A percentile compares a stretch with the other conserved stretches of the same genome.
Evolutionary conservation across 2,113 vertebrate genomes (phyloP).

Genomic region (Rhizomys pruinosus): DNA sequence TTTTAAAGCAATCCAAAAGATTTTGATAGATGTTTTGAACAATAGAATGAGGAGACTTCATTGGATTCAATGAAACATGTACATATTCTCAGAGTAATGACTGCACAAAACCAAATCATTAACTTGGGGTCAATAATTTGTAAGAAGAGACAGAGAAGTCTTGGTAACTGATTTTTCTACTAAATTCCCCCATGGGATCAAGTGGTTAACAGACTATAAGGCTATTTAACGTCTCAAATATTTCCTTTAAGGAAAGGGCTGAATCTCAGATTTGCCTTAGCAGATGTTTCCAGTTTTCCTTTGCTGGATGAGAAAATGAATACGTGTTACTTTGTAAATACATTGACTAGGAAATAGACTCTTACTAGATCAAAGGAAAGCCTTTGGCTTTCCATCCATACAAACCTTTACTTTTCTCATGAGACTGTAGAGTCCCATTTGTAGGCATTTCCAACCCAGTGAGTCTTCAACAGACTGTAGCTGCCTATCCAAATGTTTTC

Average conservation of each 20-base stretch:
- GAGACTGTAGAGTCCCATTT: not conserved
- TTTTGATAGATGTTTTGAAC: conserved; percentile 14
- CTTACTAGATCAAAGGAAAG: conserved; percentile 13
- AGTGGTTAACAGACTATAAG: not conserved
- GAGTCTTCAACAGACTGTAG: conserved; percentile 9
- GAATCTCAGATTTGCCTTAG: conserved; percentile 17
- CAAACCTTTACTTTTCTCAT: not conserved
- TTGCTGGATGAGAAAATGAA: conserved; percentile 31
- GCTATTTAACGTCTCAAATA: not conserved
- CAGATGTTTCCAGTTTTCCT: conserved; percentile 37
- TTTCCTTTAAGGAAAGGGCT: conserved; percentile 25
- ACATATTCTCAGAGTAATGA: not conserved
- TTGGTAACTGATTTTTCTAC: conserved; percentile 15
- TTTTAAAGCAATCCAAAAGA: conserved; percentile 17
- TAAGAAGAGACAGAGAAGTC: not conserved
- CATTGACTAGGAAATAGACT: not conserved
- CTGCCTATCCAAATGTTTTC: conserved; percentile 14
- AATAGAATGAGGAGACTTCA: not conserved
- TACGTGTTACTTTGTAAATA: not conserved
- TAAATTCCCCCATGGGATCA: not conserved
- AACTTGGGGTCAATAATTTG: not conserved
- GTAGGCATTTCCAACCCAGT: not conserved
- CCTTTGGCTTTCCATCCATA: not conserved
- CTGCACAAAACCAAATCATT: not conserved
- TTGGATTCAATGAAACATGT: not conserved